A percentile compares a stretch with the other conserved stretches of the same genome.
Evolutionary conservation across 1,140 invertebrate genomes (phyloP).

Genomic region (Agraylea sexmaculata): DNA sequence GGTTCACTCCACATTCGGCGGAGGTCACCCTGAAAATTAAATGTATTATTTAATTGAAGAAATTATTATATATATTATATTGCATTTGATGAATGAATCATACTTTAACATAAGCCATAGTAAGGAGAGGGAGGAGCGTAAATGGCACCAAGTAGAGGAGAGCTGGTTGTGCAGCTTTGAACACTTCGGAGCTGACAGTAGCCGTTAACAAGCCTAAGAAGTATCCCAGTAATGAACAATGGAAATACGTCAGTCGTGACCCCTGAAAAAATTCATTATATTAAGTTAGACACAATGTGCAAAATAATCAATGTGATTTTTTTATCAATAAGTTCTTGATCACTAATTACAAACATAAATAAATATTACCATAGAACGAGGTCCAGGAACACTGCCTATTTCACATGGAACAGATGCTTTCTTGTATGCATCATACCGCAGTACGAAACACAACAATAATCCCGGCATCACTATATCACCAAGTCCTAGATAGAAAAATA

Average conservation of each 20-base stretch:
- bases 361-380: constrained; percentile 41
- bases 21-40: constrained; percentile 71
- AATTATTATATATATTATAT: constrained; percentile 8
- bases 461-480: constrained; percentile 99
- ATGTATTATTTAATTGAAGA: constrained; percentile 11
- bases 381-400: constrained; percentile 62
- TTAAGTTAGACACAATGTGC: not conserved
- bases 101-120: constrained; percentile 97
- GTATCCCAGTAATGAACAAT: constrained; percentile 95
- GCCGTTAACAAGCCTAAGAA: constrained; percentile 93
- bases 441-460: constrained; percentile 86
- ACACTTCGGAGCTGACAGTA: constrained; percentile 92
- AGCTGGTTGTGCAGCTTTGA: constrained; percentile 95
- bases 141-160: constrained; percentile 94
- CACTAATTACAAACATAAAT: constrained; percentile 4
- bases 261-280: constrained; percentile 24
- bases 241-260: constrained; percentile 73
- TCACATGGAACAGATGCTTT: constrained; percentile 71
- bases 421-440: constrained; percentile 94
- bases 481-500: constrained; percentile 43
- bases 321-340: not conserved
- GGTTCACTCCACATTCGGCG: constrained; percentile 97
- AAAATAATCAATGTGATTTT: constrained; percentile 1
- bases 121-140: constrained; percentile 86
- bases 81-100: constrained; percentile 2